These are phyloP conservation scores for Dysmachus trigonus DNA, from an alignment of 2,888 invertebrate genomes.

Conservation along the genomic window DNA sequence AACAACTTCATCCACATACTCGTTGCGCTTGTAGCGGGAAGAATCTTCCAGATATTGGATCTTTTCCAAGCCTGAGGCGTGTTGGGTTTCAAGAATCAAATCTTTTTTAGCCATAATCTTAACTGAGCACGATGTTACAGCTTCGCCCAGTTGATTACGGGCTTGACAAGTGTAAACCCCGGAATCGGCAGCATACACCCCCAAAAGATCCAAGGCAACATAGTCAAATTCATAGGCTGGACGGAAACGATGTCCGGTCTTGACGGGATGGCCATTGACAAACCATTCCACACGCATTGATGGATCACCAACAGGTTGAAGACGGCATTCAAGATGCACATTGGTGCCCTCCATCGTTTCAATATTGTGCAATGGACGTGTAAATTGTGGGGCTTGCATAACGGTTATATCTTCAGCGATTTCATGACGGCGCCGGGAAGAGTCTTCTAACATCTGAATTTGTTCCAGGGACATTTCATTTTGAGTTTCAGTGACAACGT, in stretches of 20 bases:
- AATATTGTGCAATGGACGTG: slow-evolving; percentile 85
- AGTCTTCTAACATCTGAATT: slow-evolving; percentile 88
- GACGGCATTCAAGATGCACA: slow-evolving; percentile 89
- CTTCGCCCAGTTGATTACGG: slow-evolving; percentile 92
- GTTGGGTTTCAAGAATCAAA: slow-evolving; percentile 86
- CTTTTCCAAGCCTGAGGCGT: slow-evolving; percentile 90
- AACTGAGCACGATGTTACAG: slow-evolving; percentile 90
- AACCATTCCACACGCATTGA: slow-evolving; percentile 96
- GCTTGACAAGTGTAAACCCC: slow-evolving; percentile 96
- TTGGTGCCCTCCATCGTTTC: slow-evolving; percentile 91
- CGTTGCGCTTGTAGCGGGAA: slow-evolving; percentile 83
- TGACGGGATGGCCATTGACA: slow-evolving; percentile 91
- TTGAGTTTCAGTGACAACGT: slow-evolving; percentile 87
- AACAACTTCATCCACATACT: slow-evolving; percentile 83
- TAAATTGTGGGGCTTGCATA: slow-evolving; percentile 87
- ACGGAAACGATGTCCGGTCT: slow-evolving; percentile 92
- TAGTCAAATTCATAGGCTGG: slow-evolving; percentile 98
- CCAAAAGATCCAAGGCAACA: slow-evolving; percentile 93
- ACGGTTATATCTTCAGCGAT: slow-evolving; percentile 83
- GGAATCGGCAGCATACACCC: slow-evolving; percentile 96
- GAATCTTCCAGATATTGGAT: slow-evolving; percentile 91
- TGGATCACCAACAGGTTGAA: slow-evolving; percentile 91
- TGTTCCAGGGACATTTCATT: slow-evolving; percentile 92
- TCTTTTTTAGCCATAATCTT: slow-evolving; percentile 90
- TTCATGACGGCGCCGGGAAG: slow-evolving; percentile 75